Base-by-base conservation (phyloP, 2,113 vertebrate species). In the Bujurquina vittata region DNA sequence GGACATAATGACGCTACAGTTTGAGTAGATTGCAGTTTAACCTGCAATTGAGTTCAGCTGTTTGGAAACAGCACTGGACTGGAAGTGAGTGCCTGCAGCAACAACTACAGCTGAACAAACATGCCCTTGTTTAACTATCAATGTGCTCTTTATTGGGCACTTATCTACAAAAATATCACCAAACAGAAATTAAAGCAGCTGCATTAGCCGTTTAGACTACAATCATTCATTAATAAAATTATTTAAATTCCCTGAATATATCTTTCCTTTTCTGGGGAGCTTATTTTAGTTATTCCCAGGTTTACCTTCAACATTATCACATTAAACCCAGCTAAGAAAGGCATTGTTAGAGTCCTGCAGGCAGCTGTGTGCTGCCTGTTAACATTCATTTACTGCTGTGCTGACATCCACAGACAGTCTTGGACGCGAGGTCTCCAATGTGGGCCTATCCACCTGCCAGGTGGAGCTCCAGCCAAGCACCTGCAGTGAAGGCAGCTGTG, bases 381-480 rank as follows among this genome's bases (percentile, higher is more conserved):
- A 58, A 85, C 75, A 35, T 79, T 37, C 14, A 69, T 65, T 80
- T 40, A 20, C 58, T 3, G 46, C 74, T 54, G 52, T 81, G 84
- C 79, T 89, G 78, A 83, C 59, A 29, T 55, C 85, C 84, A 35
- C 92, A 97, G 96, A 95, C 67, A 91, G 92, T 23, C 77, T 80
- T 0, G 77, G 56, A 2, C 83, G 74, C 2, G 90, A 94, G 54
- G 85, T 88, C 33, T 88, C 94, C 7, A 81, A 96, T 40, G 76
- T 96, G 52, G 91, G 69, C 60, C 93, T 97, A 29, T 97, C 96
- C 0, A 49, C 89, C n/a, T 97, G 96, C 93, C 93, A 85, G 73
- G 91, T 95, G 91, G 93, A 95, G 56, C 94, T 97, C 46, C 60
- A 54, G 80, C 78, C 58, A 0, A 61, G 1, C 1, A n/a, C 92